phyloP scores from a whole-genome alignment of 2,797 vertebrate species.

The Chelidonichthys spinosus region DNA sequence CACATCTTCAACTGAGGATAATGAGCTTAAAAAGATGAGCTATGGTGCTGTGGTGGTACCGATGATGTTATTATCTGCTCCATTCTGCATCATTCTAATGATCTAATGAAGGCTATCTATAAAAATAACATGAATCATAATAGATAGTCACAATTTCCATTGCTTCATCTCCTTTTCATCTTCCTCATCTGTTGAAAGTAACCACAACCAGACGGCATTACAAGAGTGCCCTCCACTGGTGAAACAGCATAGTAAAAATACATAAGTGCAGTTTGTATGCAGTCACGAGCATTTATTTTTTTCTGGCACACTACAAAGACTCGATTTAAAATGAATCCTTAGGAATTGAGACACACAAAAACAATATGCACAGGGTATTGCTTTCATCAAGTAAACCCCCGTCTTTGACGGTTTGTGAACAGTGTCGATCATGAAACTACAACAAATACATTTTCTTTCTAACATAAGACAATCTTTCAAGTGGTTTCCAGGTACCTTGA shows the following conservation, averaged over 20 bases:
- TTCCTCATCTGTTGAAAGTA: background rate
- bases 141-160: slow-evolving; percentile 11
- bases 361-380: slow-evolving; percentile 63
- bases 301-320: slow-evolving; percentile 43
- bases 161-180: slow-evolving; percentile 26
- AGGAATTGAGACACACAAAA: slow-evolving; percentile 43
- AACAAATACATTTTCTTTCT: slow-evolving; percentile 16
- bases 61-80: slow-evolving; percentile 17
- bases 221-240: slow-evolving; percentile 64
- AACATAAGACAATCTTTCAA: slow-evolving; percentile 72
- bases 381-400: slow-evolving; percentile 64
- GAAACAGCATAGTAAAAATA: slow-evolving; percentile 3
- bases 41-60: background rate
- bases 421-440: slow-evolving; percentile 40
- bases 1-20: too few relatives aligned
- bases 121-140: slow-evolving; percentile 50
- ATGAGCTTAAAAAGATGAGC: background rate
- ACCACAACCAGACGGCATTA: background rate
- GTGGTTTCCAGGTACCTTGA: slow-evolving; percentile 79
- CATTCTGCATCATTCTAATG: slow-evolving; percentile 40
- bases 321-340: slow-evolving; percentile 45
- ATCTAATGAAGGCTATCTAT: slow-evolving; percentile 29
- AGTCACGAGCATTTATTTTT: slow-evolving; percentile 52
- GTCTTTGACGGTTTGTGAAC: slow-evolving; percentile 26
- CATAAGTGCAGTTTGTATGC: background rate